Evolutionary conservation across 1,140 invertebrate species (phyloP).

Genomic region (Drosophila miranda): DNA sequence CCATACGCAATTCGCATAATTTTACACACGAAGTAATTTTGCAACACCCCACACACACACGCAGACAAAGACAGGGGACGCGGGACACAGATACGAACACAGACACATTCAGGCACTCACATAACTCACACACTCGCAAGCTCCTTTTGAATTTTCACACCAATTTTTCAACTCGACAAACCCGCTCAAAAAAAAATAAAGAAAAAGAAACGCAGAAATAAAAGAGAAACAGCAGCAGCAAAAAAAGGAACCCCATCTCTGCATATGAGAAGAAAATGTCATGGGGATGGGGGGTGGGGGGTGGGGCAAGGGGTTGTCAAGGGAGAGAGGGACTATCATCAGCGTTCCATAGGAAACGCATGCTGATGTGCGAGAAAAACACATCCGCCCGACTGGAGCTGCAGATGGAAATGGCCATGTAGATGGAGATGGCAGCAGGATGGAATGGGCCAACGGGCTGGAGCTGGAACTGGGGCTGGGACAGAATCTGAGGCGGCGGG

Average conservation of each 20-base stretch:
- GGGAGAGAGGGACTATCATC: slow-evolving; percentile 53
- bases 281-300: background rate
- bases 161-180: slow-evolving; percentile 82
- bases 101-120: slow-evolving; percentile 19
- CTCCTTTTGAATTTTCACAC: slow-evolving; percentile 82
- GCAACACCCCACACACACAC: slow-evolving; percentile 61
- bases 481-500: background rate
- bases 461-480: background rate
- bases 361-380: slow-evolving; percentile 79
- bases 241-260: slow-evolving; percentile 24
- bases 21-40: slow-evolving; percentile 80
- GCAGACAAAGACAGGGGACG: background rate
- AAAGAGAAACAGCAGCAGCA: slow-evolving; percentile 39
- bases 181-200: slow-evolving; percentile 62
- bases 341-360: slow-evolving; percentile 72
- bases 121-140: slow-evolving; percentile 69
- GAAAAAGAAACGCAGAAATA: slow-evolving; percentile 40
- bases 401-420: slow-evolving; percentile 34
- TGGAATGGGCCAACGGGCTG: background rate
- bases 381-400: slow-evolving; percentile 58
- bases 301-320: slow-evolving; percentile 2
- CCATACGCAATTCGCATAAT: slow-evolving; percentile 77
- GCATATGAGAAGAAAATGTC: slow-evolving; percentile 32
- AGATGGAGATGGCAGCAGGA: background rate
- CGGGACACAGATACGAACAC: background rate